Percentiles rank a stretch among this genome's conserved stretches.
These are phyloP conservation scores for Coryphaenoides rupestris DNA, from an alignment of 2,113 vertebrate genomes.

Conservation along the genomic window DNA sequence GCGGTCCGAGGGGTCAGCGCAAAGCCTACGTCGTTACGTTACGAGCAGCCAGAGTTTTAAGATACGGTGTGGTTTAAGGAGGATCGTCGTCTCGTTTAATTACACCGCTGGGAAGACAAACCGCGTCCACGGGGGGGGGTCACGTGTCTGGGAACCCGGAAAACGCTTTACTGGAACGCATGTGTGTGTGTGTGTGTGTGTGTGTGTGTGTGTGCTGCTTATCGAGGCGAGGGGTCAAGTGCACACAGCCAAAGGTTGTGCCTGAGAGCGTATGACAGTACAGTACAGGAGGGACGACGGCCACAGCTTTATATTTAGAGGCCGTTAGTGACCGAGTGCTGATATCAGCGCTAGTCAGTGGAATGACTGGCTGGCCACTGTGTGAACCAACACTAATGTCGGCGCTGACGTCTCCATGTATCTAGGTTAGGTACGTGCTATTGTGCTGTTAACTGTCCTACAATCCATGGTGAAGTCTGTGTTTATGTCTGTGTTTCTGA, in stretches of 20 bases:
- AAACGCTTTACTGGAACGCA: background rate
- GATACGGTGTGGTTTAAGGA: conserved; percentile 16
- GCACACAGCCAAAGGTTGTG: conserved; percentile 10
- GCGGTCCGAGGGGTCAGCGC: background rate
- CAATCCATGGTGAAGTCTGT: too few species aligned
- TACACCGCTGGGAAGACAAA: conserved; percentile 11
- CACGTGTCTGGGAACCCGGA: background rate
- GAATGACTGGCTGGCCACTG: background rate
- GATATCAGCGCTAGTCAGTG: conserved; percentile 57
- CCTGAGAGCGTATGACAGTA: conserved; percentile 17
- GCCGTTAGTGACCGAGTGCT: conserved; percentile 62
- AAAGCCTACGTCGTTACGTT: conserved; percentile 27
- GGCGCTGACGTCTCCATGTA: background rate
- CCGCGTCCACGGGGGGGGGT: conserved; percentile 1
- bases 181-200: too few species aligned
- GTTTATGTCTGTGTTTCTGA: too few species aligned
- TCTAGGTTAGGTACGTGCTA: too few species aligned
- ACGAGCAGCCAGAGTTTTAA: conserved; percentile 13
- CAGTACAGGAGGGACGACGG: conserved; percentile 43
- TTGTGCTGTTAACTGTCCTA: too few species aligned
- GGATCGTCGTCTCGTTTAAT: conserved; percentile 29
- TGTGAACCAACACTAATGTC: background rate
- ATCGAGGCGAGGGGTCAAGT: background rate
- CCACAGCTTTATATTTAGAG: conserved; percentile 65
- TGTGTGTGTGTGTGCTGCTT: background rate